Percentiles rank a stretch among this genome's conserved stretches.
Conservation (phyloP, 2,797 vertebrate species). For the Betta splendens region DNA sequence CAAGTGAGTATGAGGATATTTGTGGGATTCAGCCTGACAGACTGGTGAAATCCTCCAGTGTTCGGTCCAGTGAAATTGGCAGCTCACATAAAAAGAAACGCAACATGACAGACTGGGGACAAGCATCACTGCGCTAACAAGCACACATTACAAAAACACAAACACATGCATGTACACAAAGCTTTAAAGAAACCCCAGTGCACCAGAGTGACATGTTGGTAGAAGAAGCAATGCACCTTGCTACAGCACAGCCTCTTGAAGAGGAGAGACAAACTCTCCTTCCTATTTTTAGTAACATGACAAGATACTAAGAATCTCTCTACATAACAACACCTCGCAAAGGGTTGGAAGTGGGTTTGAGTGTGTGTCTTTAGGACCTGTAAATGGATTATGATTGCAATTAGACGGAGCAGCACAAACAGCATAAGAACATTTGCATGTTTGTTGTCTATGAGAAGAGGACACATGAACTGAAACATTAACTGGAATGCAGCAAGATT, state of each 20-base stretch:
- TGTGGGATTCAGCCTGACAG: constrained; percentile 26
- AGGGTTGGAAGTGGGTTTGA: constrained; percentile 36
- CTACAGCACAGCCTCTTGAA: constrained; percentile 55
- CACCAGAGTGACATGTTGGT: constrained; percentile 21
- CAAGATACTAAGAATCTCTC: constrained; percentile 48
- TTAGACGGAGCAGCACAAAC: neutral
- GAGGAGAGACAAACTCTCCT: constrained; percentile 50
- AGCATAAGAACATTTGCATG: neutral
- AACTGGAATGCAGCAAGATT: neutral
- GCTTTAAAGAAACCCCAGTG: constrained; percentile 27
- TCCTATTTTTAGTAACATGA: constrained; percentile 70
- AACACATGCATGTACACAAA: constrained; percentile 2
- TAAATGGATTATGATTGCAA: constrained; percentile 7
- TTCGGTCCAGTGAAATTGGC: constrained; percentile 52
- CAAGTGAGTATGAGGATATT: constrained; percentile 10
- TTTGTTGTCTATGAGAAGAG: too few species aligned
- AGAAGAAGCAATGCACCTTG: constrained; percentile 45
- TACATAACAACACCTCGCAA: constrained; percentile 46
- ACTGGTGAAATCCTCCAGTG: constrained; percentile 39
- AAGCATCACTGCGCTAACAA: constrained; percentile 11
- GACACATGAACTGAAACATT: too few species aligned
- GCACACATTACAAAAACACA: constrained; percentile 17
- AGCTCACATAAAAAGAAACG: constrained; percentile 37
- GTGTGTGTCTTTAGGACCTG: constrained; percentile 2
- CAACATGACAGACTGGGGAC: constrained; percentile 35